Base-by-base conservation (phyloP, 2,888 invertebrate species). In the Catonia carolina region DNA sequence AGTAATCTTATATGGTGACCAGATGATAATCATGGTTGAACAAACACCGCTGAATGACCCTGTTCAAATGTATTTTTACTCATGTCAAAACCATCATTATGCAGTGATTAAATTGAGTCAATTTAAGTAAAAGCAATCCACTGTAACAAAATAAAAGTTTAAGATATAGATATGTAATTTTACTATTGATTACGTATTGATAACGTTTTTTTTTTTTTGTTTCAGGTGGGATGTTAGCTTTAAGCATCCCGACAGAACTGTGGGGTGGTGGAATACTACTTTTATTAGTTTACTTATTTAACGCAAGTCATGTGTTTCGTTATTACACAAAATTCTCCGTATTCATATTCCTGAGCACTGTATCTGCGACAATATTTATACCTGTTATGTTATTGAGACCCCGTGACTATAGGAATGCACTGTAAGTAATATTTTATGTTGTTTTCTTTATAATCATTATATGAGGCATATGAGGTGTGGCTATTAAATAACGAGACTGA, bases 311-410 rank as follows among this genome's bases (percentile, higher is more conserved):
- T 39, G 75, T 74, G 12, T 83, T 83, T 51, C 79, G 84, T 68
- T 89, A 87, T 73, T 83, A 84, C 65, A 75, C 83, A 58, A 89
- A 89, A 70, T 82, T 83, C 70, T 68, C 75, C 12, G 68, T 84
- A 55, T 88, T 88, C 69, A 74, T 83, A 47, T 65, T 84, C 39
- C 71, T 79, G 51, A 79, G 81, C 33, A 74, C 83, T 64, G 67
- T 83, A 66, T 75, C 79, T 63, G 80, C 86, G 20, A 75, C 82
- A 59, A 71, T 83, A 62, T 82, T 83, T 61, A 77, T 92, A 62
- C 89, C 89, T 5, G 72, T 89, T 41, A 89, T 89, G 86, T 71
- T 89, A 58, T 69, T 84, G 17, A 80, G 78, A 62, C 87, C 89
- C 2, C 79, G 81, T 63, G 81, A 85, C 69, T 85, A 85, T 64